phyloP scores from a whole-genome alignment of 2,113 vertebrate species.

The Neolamprologus longior region DNA sequence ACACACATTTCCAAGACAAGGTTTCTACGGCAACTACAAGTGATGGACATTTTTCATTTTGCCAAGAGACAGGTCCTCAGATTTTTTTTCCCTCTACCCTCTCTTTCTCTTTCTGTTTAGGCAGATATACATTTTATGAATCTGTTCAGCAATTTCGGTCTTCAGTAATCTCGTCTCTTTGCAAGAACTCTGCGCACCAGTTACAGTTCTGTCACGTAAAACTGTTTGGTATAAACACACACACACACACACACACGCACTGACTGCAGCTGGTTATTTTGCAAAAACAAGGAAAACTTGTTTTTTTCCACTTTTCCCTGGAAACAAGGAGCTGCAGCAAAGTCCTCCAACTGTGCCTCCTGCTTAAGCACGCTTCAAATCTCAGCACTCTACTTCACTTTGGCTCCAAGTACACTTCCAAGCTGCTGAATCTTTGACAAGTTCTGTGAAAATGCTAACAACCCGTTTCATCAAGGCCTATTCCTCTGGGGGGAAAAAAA shows the following conservation, averaged over 20 bases:
- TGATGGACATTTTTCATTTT: constrained; percentile 41
- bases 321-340: not conserved
- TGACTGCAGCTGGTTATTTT: not conserved
- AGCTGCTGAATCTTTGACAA: constrained; percentile 11
- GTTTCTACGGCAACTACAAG: constrained; percentile 35
- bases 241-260: not conserved
- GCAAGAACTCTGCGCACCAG: constrained; percentile 8
- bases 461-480: constrained; percentile 3
- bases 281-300: not conserved
- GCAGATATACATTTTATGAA: constrained; percentile 14
- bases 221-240: not conserved
- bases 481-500: not conserved
- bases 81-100: not conserved
- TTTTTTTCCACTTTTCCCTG: not conserved
- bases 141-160: constrained; percentile 20
- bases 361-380: not conserved
- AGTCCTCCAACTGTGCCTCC: not conserved
- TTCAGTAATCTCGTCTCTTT: not conserved
- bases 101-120: not conserved
- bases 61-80: not conserved
- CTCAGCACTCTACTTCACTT: not conserved
- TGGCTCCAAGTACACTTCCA: not conserved
- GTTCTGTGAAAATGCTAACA: constrained; percentile 22
- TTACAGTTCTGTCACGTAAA: constrained; percentile 36
- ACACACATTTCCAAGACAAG: not conserved